Conservation (phyloP, 2,113 vertebrate genomes). For the Daubentonia madagascariensis region DNA sequence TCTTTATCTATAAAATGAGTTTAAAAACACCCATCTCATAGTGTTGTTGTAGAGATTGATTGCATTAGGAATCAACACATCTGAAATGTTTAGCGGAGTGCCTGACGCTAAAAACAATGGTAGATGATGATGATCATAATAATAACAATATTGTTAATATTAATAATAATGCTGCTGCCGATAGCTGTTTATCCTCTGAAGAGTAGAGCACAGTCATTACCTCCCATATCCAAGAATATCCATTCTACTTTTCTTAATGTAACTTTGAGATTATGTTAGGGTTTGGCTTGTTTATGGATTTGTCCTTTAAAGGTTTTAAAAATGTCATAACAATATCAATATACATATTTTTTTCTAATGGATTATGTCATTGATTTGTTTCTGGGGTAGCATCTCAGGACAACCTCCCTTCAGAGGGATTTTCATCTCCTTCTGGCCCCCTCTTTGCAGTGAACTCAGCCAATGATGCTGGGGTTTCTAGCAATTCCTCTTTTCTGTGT, state of each 20-base stretch:
- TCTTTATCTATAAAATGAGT: neutral
- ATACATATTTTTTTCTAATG: neutral
- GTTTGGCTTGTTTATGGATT: neutral
- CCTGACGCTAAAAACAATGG: neutral
- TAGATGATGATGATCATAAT: neutral
- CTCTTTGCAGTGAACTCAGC: neutral
- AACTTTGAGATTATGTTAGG: neutral
- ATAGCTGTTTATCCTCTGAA: neutral
- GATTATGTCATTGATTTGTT: neutral
- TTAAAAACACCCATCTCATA: neutral
- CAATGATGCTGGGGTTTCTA: accelerated
- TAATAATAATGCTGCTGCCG: neutral
- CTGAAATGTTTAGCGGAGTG: neutral
- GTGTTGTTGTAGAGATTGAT: neutral
- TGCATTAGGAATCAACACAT: neutral
- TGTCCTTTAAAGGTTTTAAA: neutral
- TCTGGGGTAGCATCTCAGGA: neutral
- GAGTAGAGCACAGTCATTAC: neutral
- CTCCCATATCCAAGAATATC: too few species aligned
- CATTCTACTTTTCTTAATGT: neutral
- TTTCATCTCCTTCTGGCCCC: too few species aligned
- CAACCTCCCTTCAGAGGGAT: neutral
- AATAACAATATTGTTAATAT: neutral
- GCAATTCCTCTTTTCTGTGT: accelerated
- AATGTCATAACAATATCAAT: neutral